Percentiles rank a stretch among this genome's conserved stretches.
phyloP scores from a whole-genome alignment of 2,113 vertebrate genomes.

The human (Homo sapiens) region DNA sequence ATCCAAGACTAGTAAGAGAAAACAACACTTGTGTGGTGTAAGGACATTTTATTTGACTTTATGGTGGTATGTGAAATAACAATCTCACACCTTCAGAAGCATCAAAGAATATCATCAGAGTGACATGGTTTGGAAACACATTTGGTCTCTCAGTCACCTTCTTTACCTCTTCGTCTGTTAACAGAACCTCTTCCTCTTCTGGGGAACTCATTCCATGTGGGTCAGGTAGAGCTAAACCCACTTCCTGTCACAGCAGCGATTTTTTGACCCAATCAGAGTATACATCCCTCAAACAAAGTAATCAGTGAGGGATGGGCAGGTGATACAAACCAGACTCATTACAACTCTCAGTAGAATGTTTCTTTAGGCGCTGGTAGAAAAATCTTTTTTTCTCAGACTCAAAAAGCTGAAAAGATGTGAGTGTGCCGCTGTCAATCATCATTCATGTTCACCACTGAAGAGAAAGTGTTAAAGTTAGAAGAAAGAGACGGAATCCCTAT shows the following conservation, averaged over 20 bases:
- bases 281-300: background rate
- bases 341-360: background rate
- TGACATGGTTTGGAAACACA: background rate
- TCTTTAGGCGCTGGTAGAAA: background rate
- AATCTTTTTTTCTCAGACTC: background rate
- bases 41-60: background rate
- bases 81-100: background rate
- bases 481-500: background rate
- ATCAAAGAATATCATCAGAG: background rate
- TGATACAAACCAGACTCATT: background rate
- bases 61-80: background rate
- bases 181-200: background rate
- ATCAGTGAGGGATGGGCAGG: background rate
- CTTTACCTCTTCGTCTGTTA: background rate
- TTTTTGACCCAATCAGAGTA: background rate
- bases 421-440: fast-evolving
- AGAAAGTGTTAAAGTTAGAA: background rate
- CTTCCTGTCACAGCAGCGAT: background rate
- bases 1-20: background rate
- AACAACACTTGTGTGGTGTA: background rate
- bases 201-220: background rate
- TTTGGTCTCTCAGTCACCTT: background rate
- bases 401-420: background rate
- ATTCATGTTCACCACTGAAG: background rate
- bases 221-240: background rate